A percentile compares a stretch with the other conserved stretches of the same genome.
Evolutionary conservation across 64 coral and sea anemone genomes (phyloP).

Genomic region (Montipora capricornis): DNA sequence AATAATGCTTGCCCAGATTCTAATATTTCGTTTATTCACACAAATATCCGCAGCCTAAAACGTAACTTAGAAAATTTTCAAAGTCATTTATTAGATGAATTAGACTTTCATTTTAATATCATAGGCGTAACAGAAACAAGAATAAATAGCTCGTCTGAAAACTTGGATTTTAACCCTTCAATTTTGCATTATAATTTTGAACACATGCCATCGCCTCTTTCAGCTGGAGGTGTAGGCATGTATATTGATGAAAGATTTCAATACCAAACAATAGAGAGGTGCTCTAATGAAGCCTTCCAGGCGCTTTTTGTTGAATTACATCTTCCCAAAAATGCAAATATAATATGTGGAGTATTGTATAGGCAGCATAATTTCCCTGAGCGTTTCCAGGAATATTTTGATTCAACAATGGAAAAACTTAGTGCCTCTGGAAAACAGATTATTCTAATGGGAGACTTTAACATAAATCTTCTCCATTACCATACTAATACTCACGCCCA

Average conservation of each 20-base stretch:
- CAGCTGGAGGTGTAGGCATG: conserved; percentile 54
- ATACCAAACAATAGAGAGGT: conserved; percentile 43
- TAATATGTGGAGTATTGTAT: conserved; percentile 33
- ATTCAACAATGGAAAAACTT: conserved; percentile 1
- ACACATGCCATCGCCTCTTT: conserved; percentile 58
- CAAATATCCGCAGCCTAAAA: too few species aligned
- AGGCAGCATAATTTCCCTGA: conserved; percentile 39
- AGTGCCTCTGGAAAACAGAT: conserved; percentile 17
- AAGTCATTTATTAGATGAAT: too few species aligned
- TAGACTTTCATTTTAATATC: too few species aligned
- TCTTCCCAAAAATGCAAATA: conserved; percentile 15
- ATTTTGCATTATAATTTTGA: conserved; percentile 56
- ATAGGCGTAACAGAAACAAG: too few species aligned
- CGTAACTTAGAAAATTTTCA: too few species aligned
- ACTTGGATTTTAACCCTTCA: conserved; percentile 35
- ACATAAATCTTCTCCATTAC: too few species aligned
- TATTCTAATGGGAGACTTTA: conserved; percentile 18
- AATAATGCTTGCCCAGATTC: too few species aligned
- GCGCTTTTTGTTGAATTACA: conserved; percentile 50
- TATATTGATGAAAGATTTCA: conserved; percentile 63
- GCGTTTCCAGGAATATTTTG: conserved; percentile 9
- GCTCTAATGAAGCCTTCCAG: conserved; percentile 40
- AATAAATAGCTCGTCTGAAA: neutral
- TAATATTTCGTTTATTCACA: too few species aligned
- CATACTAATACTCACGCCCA: too few species aligned